These are phyloP conservation scores for Coremacera marginata DNA, from an alignment of 2,888 invertebrate species.

Conservation along the genomic window DNA sequence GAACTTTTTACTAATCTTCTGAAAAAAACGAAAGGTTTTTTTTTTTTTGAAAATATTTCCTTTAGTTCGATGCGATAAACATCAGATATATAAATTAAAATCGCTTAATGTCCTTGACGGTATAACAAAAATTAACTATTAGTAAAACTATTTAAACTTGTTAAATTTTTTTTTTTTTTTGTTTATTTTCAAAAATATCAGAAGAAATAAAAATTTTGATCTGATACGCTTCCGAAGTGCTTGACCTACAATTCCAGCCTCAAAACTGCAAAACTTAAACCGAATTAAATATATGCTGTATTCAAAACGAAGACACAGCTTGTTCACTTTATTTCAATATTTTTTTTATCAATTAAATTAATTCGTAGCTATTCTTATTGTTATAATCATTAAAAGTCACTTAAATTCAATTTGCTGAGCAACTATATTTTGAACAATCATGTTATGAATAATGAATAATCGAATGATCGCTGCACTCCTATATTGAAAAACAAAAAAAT, in stretches of 20 bases:
- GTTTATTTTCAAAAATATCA: not conserved
- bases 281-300: conserved; percentile 47
- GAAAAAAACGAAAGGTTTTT: too few relatives aligned
- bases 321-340: not conserved
- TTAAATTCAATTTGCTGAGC: conserved; percentile 6
- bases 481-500: conserved; percentile 32
- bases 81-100: too few relatives aligned
- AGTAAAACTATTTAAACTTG: not conserved
- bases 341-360: not conserved
- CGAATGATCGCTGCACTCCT: conserved; percentile 59
- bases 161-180: not conserved
- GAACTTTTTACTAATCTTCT: too few relatives aligned
- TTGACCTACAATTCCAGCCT: conserved; percentile 67
- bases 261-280: conserved; percentile 32
- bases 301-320: conserved; percentile 55
- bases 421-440: conserved; percentile 33
- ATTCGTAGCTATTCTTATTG: not conserved
- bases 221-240: conserved; percentile 67
- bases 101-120: too few relatives aligned
- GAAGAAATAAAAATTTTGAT: conserved; percentile 49
- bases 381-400: not conserved
- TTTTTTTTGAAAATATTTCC: too few relatives aligned
- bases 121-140: too few relatives aligned
- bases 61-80: too few relatives aligned
- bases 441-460: conserved; percentile 42